A percentile compares a stretch with the other conserved stretches of the same genome.
phyloP scores from a whole-genome alignment of 2,888 invertebrate genomes.

The Eupelmus urozonus region DNA sequence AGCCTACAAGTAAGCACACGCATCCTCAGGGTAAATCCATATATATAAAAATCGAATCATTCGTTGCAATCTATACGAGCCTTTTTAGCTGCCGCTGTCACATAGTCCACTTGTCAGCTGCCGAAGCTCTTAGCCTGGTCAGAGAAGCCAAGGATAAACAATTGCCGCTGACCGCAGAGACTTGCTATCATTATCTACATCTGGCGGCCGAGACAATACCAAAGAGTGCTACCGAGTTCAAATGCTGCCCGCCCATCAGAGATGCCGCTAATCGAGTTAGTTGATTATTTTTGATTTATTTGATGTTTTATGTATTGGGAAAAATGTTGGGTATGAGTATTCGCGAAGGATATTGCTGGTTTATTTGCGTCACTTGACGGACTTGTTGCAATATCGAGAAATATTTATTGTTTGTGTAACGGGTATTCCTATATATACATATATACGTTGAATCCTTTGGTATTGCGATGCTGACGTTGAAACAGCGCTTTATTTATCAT shows the following conservation, averaged over 20 bases:
- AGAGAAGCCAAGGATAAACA: constrained; percentile 79
- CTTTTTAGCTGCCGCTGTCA: constrained; percentile 81
- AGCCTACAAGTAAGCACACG: constrained; percentile 79
- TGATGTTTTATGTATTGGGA: too few species aligned
- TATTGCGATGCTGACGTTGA: too few species aligned
- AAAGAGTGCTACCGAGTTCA: constrained; percentile 83
- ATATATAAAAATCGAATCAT: background rate
- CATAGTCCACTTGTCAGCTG: constrained; percentile 84
- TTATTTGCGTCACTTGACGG: too few species aligned
- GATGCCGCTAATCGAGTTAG: constrained; percentile 81
- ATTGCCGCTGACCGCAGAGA: constrained; percentile 83
- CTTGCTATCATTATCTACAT: constrained; percentile 86
- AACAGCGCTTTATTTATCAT: too few species aligned
- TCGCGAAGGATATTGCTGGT: too few species aligned
- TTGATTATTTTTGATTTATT: too few species aligned
- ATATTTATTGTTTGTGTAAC: too few species aligned
- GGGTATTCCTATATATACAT: too few species aligned
- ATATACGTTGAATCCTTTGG: too few species aligned
- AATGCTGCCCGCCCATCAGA: constrained; percentile 86
- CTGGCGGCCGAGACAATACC: constrained; percentile 83
- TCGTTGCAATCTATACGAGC: background rate
- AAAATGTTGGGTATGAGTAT: background rate
- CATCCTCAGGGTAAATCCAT: background rate
- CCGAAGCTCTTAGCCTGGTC: constrained; percentile 81
- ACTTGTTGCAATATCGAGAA: too few species aligned